These are phyloP conservation scores for Perccottus glenii DNA, from an alignment of 2,113 vertebrate species.

Conservation along the genomic window DNA sequence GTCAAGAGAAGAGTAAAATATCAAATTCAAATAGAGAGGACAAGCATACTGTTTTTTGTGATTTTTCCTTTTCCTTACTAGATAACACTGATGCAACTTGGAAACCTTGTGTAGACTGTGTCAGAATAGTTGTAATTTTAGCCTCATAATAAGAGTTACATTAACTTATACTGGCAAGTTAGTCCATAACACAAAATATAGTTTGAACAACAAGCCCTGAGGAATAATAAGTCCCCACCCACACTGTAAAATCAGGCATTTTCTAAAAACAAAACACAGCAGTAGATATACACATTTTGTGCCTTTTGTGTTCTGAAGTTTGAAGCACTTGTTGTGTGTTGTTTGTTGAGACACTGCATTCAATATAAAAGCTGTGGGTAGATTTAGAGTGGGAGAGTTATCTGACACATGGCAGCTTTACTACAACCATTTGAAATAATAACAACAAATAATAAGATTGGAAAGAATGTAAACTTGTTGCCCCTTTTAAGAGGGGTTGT, in stretches of 20 bases:
- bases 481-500: too few species aligned
- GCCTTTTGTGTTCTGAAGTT: neutral
- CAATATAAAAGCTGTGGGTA: neutral
- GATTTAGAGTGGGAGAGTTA: slow-evolving; percentile 23
- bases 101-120: neutral
- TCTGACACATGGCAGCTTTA: neutral
- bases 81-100: slow-evolving; percentile 8
- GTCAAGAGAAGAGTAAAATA: slow-evolving; percentile 44
- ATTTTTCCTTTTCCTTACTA: slow-evolving; percentile 40
- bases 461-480: too few species aligned
- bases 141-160: neutral
- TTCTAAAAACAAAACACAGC: slow-evolving; percentile 4
- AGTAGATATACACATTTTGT: neutral
- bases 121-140: neutral
- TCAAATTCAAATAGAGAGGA: slow-evolving; percentile 39
- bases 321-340: slow-evolving; percentile 1
- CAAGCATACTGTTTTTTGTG: slow-evolving; percentile 35
- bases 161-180: neutral
- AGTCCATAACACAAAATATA: neutral
- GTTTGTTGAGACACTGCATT: neutral
- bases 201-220: neutral
- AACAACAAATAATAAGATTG: too few species aligned
- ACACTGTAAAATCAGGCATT: slow-evolving; percentile 7
- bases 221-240: slow-evolving; percentile 1
- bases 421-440: too few species aligned